phyloP scores from a whole-genome alignment of 1,140 invertebrate genomes.

The Globodera rostochiensis region DNA sequence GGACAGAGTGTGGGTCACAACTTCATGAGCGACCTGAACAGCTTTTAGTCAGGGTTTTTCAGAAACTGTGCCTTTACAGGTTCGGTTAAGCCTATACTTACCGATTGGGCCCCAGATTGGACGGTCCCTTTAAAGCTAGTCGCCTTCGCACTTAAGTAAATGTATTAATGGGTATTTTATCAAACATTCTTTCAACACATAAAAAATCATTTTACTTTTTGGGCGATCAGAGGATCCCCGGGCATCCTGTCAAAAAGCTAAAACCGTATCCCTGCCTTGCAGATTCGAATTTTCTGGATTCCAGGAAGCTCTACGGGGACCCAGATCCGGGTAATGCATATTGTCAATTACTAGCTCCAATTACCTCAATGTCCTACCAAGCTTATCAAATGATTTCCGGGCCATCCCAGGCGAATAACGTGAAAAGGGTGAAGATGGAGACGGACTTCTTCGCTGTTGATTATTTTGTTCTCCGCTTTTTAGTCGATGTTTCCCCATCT shows the following conservation, averaged over 20 bases:
- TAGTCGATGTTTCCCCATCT: neutral
- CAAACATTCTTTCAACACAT: too few relatives aligned
- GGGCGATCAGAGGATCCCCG: too few relatives aligned
- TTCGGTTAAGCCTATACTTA: conserved; percentile 33
- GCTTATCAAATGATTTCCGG: conserved; percentile 58
- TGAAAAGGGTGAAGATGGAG: conserved; percentile 51
- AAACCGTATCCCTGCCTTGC: too few relatives aligned
- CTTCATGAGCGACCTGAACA: conserved; percentile 54
- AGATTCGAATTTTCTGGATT: too few relatives aligned
- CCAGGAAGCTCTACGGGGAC: too few relatives aligned
- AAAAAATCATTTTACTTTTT: too few relatives aligned
- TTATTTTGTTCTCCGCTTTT: conserved; percentile 23
- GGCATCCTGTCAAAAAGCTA: too few relatives aligned
- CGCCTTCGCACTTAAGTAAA: conserved; percentile 56
- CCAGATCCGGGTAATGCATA: too few relatives aligned
- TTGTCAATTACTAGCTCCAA: neutral
- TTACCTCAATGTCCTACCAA: conserved; percentile 61
- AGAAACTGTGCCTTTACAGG: neutral
- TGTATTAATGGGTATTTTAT: neutral
- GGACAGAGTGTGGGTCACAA: conserved; percentile 64
- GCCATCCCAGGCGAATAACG: conserved; percentile 61
- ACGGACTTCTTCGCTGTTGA: conserved; percentile 29
- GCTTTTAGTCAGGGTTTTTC: neutral
- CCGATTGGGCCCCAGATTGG: conserved; percentile 55
- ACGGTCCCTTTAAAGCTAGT: conserved; percentile 59